A percentile compares a stretch with the other conserved stretches of the same genome.
phyloP scores from a whole-genome alignment of 1,140 invertebrate genomes.

The Araneus ventricosus region DNA sequence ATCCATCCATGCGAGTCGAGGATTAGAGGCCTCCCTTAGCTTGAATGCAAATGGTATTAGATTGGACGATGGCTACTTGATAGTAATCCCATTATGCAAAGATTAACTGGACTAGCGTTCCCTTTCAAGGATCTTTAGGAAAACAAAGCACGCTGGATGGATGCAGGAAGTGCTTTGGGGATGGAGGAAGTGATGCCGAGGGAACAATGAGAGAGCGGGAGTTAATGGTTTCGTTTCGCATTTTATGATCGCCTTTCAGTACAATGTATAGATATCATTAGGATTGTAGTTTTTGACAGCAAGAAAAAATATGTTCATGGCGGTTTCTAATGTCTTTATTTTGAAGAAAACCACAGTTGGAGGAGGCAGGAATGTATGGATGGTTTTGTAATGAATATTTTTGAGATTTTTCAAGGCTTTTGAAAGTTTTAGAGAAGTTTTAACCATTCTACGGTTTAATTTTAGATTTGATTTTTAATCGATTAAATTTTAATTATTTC shows the following conservation, averaged over 20 bases:
- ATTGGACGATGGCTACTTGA: slow-evolving; percentile 24
- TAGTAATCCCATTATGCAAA: slow-evolving; percentile 17
- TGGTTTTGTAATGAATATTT: too few species aligned
- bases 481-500: too few species aligned
- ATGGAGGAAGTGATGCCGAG: background rate
- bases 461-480: too few species aligned
- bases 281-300: too few species aligned
- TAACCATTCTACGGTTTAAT: too few species aligned
- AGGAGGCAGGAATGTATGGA: too few species aligned
- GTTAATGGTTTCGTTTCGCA: background rate
- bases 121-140: background rate
- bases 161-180: background rate
- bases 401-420: too few species aligned
- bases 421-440: too few species aligned
- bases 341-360: too few species aligned
- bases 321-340: too few species aligned
- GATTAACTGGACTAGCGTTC: slow-evolving; percentile 10
- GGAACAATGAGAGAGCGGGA: background rate
- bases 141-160: background rate
- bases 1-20: background rate
- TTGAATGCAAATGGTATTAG: background rate
- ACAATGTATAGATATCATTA: background rate
- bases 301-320: too few species aligned
- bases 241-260: background rate
- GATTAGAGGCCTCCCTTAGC: background rate